Conservation (phyloP, 2,113 vertebrate genomes). For the Cryptoleucopteryx plumbea region DNA sequence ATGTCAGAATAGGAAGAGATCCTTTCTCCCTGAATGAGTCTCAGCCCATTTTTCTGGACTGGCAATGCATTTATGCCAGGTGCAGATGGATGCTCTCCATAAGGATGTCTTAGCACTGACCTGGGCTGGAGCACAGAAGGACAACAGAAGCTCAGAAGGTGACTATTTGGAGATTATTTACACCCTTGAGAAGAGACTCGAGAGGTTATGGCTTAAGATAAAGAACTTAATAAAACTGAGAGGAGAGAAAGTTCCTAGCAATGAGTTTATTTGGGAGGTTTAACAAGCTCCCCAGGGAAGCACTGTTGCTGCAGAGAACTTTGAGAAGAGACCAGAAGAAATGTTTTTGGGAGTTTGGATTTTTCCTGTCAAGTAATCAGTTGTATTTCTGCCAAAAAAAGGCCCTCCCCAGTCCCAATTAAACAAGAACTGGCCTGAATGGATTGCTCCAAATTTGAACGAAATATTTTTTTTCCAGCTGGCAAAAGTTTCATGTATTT, state of each 20-base stretch:
- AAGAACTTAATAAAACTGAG: neutral
- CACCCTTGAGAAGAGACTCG: neutral
- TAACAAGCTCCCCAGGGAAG: slow-evolving; percentile 31
- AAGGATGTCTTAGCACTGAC: neutral
- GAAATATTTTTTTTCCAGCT: neutral
- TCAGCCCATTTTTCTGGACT: neutral
- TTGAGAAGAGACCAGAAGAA: neutral
- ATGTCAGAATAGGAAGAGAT: neutral
- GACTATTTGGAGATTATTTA: neutral
- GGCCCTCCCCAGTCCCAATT: neutral
- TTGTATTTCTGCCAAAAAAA: neutral
- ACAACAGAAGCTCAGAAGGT: neutral
- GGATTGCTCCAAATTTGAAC: neutral
- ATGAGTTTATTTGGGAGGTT: neutral
- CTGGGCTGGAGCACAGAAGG: neutral
- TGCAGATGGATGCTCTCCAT: neutral
- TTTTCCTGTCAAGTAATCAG: slow-evolving; percentile 3
- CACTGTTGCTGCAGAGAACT: neutral
- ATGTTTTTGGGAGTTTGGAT: neutral
- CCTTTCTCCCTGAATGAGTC: neutral
- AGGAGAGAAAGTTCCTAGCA: neutral
- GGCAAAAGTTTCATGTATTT: neutral
- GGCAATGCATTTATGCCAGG: neutral
- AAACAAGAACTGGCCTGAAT: neutral
- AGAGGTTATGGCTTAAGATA: neutral